Evolutionary conservation across 1,140 invertebrate genomes (phyloP).

Genomic region (Cyphomyrmex costatus): DNA sequence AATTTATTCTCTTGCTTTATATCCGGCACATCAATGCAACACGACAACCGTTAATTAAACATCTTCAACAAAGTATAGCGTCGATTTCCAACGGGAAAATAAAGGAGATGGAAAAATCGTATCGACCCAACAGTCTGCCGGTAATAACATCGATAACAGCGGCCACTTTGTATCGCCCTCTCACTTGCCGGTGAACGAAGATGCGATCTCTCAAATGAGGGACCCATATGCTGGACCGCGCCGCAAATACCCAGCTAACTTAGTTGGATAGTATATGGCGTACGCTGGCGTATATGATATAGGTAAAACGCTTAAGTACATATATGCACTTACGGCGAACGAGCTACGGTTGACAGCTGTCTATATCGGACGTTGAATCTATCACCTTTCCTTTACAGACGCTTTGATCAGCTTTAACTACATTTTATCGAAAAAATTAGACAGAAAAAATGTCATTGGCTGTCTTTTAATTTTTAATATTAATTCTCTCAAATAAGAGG

Average conservation of each 20-base stretch:
- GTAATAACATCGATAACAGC: constrained; percentile 69
- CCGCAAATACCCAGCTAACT: constrained; percentile 18
- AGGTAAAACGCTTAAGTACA: constrained; percentile 50
- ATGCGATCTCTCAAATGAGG: constrained; percentile 66
- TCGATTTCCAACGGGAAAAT: background rate
- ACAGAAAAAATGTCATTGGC: background rate
- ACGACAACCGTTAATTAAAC: constrained; percentile 34
- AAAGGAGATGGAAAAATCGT: constrained; percentile 10
- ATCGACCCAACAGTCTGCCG: constrained; percentile 10
- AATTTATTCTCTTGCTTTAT: constrained; percentile 28
- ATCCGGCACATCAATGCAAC: background rate
- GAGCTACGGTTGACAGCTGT: constrained; percentile 36
- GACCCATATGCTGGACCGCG: constrained; percentile 46
- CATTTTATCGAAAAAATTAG: background rate
- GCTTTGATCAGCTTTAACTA: background rate
- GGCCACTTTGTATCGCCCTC: background rate
- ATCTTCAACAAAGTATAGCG: constrained; percentile 40
- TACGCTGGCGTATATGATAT: background rate
- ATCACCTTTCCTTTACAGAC: constrained; percentile 4
- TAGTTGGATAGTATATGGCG: constrained; percentile 5
- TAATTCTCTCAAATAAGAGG: background rate
- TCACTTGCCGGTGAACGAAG: constrained; percentile 30
- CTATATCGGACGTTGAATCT: background rate
- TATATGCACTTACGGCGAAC: constrained; percentile 15
- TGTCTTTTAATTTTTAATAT: constrained; percentile 20